Evolutionary conservation across 2,888 invertebrate genomes (phyloP), one percentile per base, ranked within the genome.

Genomic region (Prosopocoilus inquinatus): DNA sequence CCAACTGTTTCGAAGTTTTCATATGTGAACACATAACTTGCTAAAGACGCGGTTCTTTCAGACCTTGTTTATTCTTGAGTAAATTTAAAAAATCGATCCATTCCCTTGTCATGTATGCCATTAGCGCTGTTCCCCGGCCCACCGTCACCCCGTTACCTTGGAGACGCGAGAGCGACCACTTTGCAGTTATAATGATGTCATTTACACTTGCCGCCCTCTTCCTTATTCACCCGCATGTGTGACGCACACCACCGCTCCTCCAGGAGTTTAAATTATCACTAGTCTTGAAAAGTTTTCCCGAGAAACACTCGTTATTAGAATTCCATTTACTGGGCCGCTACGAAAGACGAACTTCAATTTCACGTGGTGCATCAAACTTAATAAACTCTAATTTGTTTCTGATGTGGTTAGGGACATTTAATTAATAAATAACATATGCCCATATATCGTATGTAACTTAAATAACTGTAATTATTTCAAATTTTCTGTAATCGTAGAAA

Each of bases 111-210:
- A 77, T 77, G 76, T 77, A 77, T 77, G 77, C 77, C 76, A 77
- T 77, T 78, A 78, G 76, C 76, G 75, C 51, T 44, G 32, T 53
- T 35, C 61, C 55, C 64, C 62, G 58, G 62, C 64, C 60, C 64
- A 55, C 41, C 64, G 67, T 63, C 67, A 72, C 69, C 71, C 67
- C 72, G 77, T 77, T 76, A 72, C 77, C 77, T 66, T 75, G 77
- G 75, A 71, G 74, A 77, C 76, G 77, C 70, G 74, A 70, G 72
- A 70, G 74, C 73, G 75, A 76, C 75, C 77, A 77, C 76, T 78
- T 77, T 77, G 77, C 77, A 76, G 76, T 77, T 77, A 78, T 78
- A 78, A 78, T 78, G 77, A 78, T 78, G 78, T 77, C 78, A 78
- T 78, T 78, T 78, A 76, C 78, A 78, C 78, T 77, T 75, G 76